Base-by-base conservation (phyloP, 2,888 invertebrate species). In the Papilio elwesi region DNA sequence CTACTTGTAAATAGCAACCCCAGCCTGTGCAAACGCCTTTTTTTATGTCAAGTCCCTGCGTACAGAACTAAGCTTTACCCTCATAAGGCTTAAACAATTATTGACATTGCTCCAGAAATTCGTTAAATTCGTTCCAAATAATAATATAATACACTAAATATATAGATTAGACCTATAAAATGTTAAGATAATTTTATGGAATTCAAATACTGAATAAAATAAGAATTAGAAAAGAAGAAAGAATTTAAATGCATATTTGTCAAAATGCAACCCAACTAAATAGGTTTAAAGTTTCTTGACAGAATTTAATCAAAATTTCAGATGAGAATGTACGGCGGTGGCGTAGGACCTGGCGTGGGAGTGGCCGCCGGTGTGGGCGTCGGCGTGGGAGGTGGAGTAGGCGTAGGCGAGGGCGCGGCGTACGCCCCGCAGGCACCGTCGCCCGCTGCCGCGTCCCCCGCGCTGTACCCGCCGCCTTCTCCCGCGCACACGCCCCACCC, bases 321-420 rank as follows among this genome's bases (percentile, higher is more conserved):
- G 94, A 94, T 97, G 79, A 95, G 97, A 70, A 96, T 97, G 95
- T 96, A 96, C 70, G 81, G 84, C 83, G 90, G 75, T 69, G 79
- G 83, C 64, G 90, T 90, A 77, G 85, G 86, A 71, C 88, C 77
- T 77, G 82, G 79, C 74, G 76, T 78, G 16, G 82, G 76, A 43
- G 78, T 79, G 78, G 80, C 80, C 67, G 82, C 78, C 51, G 81
- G 88, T 76, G 87, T 88, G 51, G 91, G 89, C 53, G 81, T 75
- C 68, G 81, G 78, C 68, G 80, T 76, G 57, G 81, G 80, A 55
- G 62, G 83, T 76, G 72, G 83, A 85, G 72, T 88, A 89, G 81
- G 84, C 84, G 78, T 83, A 76, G 79, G 77, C 64, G 76, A 75
- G 85, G 75, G 80, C 78, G 83, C 82, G 83, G 86, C 85, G 73